These are phyloP conservation scores for Emydura subglobosa DNA, from an alignment of 2,113 vertebrate genomes.

Conservation along the genomic window DNA sequence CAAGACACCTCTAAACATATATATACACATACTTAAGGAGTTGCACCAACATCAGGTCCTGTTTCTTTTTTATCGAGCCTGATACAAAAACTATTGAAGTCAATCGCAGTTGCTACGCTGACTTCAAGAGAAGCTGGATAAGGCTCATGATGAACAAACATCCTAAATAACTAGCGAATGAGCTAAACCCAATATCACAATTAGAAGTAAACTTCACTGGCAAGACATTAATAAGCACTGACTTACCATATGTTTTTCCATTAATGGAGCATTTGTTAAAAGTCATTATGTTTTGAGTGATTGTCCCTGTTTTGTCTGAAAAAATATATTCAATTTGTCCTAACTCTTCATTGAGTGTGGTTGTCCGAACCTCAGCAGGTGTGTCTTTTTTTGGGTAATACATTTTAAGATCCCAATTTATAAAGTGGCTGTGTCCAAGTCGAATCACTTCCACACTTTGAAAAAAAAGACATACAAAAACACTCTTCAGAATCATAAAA, in stretches of 20 bases:
- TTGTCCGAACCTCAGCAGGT: constrained; percentile 78
- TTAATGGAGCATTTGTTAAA: constrained; percentile 82
- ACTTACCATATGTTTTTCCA: constrained; percentile 76
- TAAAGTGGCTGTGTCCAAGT: constrained; percentile 81
- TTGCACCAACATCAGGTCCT: not conserved
- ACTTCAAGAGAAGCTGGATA: not conserved
- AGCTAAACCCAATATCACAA: not conserved
- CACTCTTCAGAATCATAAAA: not conserved
- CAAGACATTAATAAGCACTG: not conserved
- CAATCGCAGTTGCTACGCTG: not conserved
- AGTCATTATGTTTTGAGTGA: constrained; percentile 82
- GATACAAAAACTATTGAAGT: not conserved
- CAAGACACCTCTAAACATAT: not conserved
- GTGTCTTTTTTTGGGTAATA: constrained; percentile 71
- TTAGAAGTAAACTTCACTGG: not conserved
- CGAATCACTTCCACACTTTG: constrained; percentile 81
- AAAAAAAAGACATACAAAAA: not conserved
- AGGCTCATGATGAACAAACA: not conserved
- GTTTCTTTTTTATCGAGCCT: not conserved
- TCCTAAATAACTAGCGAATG: not conserved
- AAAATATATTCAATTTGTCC: constrained; percentile 82
- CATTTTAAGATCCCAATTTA: constrained; percentile 82
- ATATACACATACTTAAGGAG: not conserved
- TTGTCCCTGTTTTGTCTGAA: constrained; percentile 82
- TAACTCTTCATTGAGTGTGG: constrained; percentile 80